These are phyloP conservation scores for Argyra leucocephala DNA, from an alignment of 2,888 invertebrate genomes.

Conservation along the genomic window DNA sequence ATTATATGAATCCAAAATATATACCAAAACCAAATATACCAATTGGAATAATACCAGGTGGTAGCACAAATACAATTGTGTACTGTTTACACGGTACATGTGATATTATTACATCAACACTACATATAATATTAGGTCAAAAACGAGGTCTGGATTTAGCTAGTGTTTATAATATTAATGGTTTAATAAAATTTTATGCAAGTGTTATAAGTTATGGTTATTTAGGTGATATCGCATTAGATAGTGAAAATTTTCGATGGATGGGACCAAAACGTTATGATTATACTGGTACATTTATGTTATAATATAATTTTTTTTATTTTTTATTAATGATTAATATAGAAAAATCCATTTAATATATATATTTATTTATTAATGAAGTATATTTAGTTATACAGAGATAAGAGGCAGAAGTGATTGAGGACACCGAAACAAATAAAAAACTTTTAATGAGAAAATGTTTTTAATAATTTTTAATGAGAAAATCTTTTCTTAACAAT, in stretches of 20 bases:
- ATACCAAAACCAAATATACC: slow-evolving; percentile 44
- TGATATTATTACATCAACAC: slow-evolving; percentile 68
- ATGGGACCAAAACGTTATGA: slow-evolving; percentile 79
- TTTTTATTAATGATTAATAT: too few relatives aligned
- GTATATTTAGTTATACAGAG: too few relatives aligned
- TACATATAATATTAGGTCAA: slow-evolving; percentile 72
- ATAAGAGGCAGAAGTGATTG: too few relatives aligned
- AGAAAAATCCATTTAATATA: too few relatives aligned
- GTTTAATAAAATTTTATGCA: slow-evolving; percentile 57
- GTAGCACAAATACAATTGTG: slow-evolving; percentile 69
- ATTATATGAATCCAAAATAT: slow-evolving; percentile 33
- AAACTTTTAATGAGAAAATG: too few relatives aligned
- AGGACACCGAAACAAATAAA: too few relatives aligned
- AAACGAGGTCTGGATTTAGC: slow-evolving; percentile 64
- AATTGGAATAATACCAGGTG: slow-evolving; percentile 55
- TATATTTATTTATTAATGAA: too few relatives aligned
- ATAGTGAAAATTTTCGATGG: slow-evolving; percentile 73
- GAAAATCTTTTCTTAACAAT: too few relatives aligned
- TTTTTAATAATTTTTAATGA: too few relatives aligned
- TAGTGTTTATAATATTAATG: slow-evolving; percentile 55
- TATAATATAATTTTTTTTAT: too few relatives aligned
- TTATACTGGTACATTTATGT: slow-evolving; percentile 54
- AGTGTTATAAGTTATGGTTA: slow-evolving; percentile 77
- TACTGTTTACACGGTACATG: slow-evolving; percentile 70
- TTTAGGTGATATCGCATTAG: slow-evolving; percentile 69